Percentiles rank a stretch among this genome's conserved stretches.
Conservation (phyloP, 2,113 vertebrate genomes). For the Ictidomys tridecemlineatus region DNA sequence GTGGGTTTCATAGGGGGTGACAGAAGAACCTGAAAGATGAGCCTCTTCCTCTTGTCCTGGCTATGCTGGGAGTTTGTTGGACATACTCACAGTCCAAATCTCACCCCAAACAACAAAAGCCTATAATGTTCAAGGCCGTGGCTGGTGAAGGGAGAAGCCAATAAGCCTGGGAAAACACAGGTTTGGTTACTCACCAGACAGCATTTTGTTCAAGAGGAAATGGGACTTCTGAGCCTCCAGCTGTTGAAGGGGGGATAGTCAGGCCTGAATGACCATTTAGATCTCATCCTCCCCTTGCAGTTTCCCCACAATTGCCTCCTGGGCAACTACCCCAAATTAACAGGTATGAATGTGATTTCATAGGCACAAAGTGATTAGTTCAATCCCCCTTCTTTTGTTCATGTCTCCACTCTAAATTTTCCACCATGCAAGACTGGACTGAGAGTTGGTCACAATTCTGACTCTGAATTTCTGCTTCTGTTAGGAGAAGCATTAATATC, state of each 20-base stretch:
- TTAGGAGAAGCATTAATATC: neutral
- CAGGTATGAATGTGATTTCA: conserved; percentile 17
- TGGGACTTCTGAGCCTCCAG: conserved; percentile 38
- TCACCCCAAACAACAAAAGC: conserved; percentile 24
- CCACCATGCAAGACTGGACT: neutral
- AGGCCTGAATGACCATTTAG: conserved; percentile 55
- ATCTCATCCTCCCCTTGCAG: conserved; percentile 56
- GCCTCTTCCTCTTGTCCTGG: conserved; percentile 72
- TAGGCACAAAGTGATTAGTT: conserved; percentile 62
- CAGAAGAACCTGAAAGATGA: conserved; percentile 79
- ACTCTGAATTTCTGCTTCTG: neutral
- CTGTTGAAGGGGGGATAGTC: conserved; percentile 53
- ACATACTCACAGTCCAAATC: conserved; percentile 25
- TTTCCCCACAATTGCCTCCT: conserved; percentile 41
- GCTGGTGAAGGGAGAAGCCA: neutral
- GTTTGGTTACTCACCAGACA: neutral
- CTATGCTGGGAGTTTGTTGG: conserved; percentile 62
- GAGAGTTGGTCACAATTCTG: neutral
- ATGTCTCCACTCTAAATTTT: conserved; percentile 61
- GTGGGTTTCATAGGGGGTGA: conserved; percentile 76
- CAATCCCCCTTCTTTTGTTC: conserved; percentile 49
- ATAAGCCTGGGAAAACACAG: neutral
- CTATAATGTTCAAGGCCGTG: neutral
- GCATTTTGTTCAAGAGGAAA: conserved; percentile 72
- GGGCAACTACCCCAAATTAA: conserved; percentile 44